These are phyloP conservation scores for Eubucco bourcierii DNA, from an alignment of 2,113 vertebrate genomes.

Conservation along the genomic window DNA sequence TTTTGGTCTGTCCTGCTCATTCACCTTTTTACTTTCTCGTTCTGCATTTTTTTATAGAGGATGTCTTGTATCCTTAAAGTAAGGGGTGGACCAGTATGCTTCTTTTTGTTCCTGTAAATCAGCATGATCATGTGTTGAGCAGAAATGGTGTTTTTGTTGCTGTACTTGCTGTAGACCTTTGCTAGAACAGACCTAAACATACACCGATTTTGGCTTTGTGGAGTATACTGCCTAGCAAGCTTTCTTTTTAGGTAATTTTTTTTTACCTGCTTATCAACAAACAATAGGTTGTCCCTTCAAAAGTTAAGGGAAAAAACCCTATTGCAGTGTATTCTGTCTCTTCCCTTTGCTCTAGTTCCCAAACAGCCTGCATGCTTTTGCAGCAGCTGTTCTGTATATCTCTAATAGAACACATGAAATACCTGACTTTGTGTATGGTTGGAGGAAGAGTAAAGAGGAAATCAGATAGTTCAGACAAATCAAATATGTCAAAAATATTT, in stretches of 20 bases:
- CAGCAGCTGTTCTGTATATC: background rate
- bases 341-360: background rate
- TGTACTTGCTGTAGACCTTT: background rate
- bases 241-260: background rate
- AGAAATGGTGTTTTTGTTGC: background rate
- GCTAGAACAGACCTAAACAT: background rate
- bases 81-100: background rate
- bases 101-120: background rate
- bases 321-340: background rate
- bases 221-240: background rate
- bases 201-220: background rate
- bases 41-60: constrained; percentile 1
- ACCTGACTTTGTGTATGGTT: background rate
- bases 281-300: background rate
- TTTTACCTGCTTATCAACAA: background rate
- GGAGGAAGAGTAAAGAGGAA: background rate
- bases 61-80: constrained; percentile 13
- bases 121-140: background rate
- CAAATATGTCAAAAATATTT: background rate
- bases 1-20: background rate
- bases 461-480: background rate
- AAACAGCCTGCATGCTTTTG: background rate
- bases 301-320: background rate
- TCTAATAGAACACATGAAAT: background rate
- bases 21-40: constrained; percentile 25